Percentiles rank a stretch among this genome's conserved stretches.
These are phyloP conservation scores for Scaptomyza graminum DNA, from an alignment of 1,140 invertebrate species.

Conservation along the genomic window DNA sequence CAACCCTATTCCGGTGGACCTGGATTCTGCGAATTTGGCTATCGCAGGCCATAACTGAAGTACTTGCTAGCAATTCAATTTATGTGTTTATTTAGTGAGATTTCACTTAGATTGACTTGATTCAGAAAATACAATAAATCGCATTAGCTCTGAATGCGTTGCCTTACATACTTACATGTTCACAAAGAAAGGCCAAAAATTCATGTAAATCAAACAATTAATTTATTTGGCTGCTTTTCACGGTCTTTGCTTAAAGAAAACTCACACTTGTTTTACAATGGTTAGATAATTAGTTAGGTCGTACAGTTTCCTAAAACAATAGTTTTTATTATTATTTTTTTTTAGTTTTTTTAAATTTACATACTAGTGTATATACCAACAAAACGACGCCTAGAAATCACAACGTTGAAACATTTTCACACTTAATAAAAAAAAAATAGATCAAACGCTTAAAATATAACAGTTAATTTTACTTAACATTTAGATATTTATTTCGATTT, in stretches of 20 bases:
- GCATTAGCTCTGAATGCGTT: background rate
- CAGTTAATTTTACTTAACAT: slow-evolving; percentile 30
- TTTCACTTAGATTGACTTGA: too few species aligned
- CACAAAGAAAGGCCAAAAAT: background rate
- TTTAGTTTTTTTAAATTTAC: background rate
- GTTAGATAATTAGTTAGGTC: slow-evolving; percentile 48
- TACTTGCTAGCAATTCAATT: too few species aligned
- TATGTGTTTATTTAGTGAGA: too few species aligned
- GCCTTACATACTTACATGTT: background rate
- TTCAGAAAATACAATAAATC: too few species aligned
- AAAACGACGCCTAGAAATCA: slow-evolving; percentile 54
- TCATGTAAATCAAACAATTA: slow-evolving; percentile 53
- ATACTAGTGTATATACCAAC: slow-evolving; percentile 47
- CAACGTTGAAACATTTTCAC: slow-evolving; percentile 53
- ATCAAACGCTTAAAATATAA: slow-evolving; percentile 33
- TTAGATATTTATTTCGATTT: slow-evolving; percentile 12
- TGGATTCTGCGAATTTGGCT: too few species aligned
- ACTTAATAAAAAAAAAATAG: slow-evolving; percentile 11
- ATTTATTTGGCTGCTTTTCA: slow-evolving; percentile 66
- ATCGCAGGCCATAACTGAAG: too few species aligned
- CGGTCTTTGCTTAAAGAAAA: slow-evolving; percentile 50
- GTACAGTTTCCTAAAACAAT: slow-evolving; percentile 64
- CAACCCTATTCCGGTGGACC: too few species aligned
- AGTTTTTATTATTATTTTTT: slow-evolving; percentile 9
- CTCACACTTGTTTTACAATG: slow-evolving; percentile 50